A percentile compares a stretch with the other conserved stretches of the same genome.
These are phyloP conservation scores for Amphipoea oculea DNA, from an alignment of 2,888 invertebrate genomes.

Conservation along the genomic window DNA sequence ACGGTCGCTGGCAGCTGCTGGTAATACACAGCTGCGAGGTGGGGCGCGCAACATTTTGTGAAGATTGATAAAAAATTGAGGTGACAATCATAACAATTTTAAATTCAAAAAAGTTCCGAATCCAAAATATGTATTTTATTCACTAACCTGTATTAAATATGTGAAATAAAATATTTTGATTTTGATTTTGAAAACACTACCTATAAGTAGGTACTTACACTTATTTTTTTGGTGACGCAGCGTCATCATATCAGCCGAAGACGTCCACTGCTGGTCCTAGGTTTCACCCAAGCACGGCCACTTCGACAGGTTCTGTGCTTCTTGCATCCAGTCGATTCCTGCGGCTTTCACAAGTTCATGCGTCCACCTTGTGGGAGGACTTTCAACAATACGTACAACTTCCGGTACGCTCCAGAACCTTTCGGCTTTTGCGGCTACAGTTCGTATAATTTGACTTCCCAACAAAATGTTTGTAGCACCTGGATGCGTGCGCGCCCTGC, in stretches of 20 bases:
- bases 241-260: neutral
- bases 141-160: no score
- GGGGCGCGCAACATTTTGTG: constrained; percentile 68
- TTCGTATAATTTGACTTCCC: neutral
- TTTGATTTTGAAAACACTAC: no score
- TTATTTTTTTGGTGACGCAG: neutral
- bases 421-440: neutral
- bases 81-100: no score
- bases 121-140: no score
- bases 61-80: no score
- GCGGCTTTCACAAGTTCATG: neutral
- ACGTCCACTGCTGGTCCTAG: neutral
- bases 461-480: constrained; percentile 54
- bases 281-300: neutral
- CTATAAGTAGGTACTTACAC: no score
- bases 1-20: constrained; percentile 85
- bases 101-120: no score
- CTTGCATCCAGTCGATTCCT: neutral
- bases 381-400: neutral
- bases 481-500: constrained; percentile 39
- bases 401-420: neutral
- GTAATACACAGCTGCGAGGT: constrained; percentile 77
- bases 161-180: no score
- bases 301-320: neutral
- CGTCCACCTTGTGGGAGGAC: no score